Percentiles rank a stretch among this genome's conserved stretches.
Conservation (phyloP, 2,113 vertebrate species). For the Esox niger region DNA sequence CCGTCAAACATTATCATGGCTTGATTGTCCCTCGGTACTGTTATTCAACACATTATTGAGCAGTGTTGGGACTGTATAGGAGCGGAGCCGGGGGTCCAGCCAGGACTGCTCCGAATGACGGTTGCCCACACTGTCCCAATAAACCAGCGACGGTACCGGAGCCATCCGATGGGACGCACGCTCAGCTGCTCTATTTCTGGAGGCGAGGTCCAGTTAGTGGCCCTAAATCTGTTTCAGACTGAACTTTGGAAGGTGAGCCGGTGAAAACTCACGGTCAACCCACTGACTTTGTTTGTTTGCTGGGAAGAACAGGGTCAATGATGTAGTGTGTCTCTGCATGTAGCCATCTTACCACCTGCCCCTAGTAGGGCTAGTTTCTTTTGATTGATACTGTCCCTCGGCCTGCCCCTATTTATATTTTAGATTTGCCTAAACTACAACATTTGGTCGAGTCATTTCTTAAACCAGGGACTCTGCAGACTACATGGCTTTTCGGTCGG, state of each 20-base stretch:
- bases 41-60: too few species aligned
- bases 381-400: too few species aligned
- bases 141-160: constrained; percentile 34
- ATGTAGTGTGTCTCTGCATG: not conserved
- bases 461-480: too few species aligned
- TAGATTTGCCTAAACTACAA: too few species aligned
- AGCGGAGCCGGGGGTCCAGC: too few species aligned
- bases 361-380: too few species aligned
- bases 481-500: not conserved
- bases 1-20: too few species aligned
- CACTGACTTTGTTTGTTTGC: constrained; percentile 16
- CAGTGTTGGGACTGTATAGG: too few species aligned
- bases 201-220: constrained; percentile 43
- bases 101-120: constrained; percentile 13
- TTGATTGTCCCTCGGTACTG: too few species aligned
- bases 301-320: constrained; percentile 31
- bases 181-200: constrained; percentile 60
- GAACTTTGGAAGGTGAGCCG: constrained; percentile 49
- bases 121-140: constrained; percentile 31
- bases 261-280: not conserved
- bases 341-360: not conserved
- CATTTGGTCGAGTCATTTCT: too few species aligned
- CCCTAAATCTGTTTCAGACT: constrained; percentile 32
- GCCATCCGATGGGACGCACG: constrained; percentile 33
- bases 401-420: too few species aligned